Base-by-base conservation (phyloP, 2,113 vertebrate genomes). In the Eleginops maclovinus region DNA sequence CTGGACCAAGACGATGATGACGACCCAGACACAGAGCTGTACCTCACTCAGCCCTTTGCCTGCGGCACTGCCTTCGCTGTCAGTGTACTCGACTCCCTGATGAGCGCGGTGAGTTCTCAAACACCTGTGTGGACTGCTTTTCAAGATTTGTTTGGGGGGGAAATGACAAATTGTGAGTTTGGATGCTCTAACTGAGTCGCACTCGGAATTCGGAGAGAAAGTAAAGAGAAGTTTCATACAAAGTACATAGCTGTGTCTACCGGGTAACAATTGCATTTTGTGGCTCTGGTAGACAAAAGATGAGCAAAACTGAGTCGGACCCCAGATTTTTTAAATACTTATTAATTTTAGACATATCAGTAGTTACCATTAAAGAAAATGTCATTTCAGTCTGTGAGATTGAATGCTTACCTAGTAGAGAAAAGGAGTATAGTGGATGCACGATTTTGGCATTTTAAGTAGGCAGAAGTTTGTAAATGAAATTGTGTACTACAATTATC, bases 1-100 rank as follows among this genome's bases (percentile, higher is more conserved):
- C 92, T 99, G 96, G 98, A 99, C 97, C 98, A 99, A 96, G 98
- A 99, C 10, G 98, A 99, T 4, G 98, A 99, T 1, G 98, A 99
- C 67, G 98, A 99, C 89, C 98, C 98, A 2, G 98, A 99, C 93
- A 99, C 98, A 19, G 98, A 99, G 93, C 94, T 99, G 90, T 99
- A 99, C 91, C 96, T 99, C 85, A 99, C 98, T 0, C 98, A 99
- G 91, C 98, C 98, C 19, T 99, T 99, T 74, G 98, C 98, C 53
- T 99, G 98, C 70, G 98, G 98, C 87, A 99, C 98, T 0, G 98
- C 98, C 0, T 99, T 99, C 74, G 98, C 98, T 12, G 95, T 99
- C 95, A 99, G 98, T 0, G 98, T 99, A 69, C 94, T 99, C 82
- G 98, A 99, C 93, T 99, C 98, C 1, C 95, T 99, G 82, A 99